Evolutionary conservation across 2,797 vertebrate species (phyloP).

Genomic region (Melanotaenia pygmaea): DNA sequence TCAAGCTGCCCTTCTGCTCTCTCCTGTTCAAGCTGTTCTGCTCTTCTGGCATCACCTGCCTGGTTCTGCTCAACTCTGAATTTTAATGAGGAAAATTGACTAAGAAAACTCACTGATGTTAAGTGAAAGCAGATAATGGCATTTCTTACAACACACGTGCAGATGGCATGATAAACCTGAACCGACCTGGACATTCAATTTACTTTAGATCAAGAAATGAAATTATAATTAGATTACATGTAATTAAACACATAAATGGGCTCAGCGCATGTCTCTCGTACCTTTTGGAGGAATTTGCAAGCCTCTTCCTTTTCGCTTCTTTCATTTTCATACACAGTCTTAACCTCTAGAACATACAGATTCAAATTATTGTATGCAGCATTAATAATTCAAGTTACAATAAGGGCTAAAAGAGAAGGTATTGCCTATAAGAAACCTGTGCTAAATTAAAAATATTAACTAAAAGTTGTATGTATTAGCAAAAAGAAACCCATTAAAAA

Average conservation of each 20-base stretch:
- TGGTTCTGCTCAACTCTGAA: constrained; percentile 4
- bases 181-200: not conserved
- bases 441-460: not conserved
- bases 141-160: constrained; percentile 11
- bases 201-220: constrained; percentile 8
- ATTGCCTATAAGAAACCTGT: not conserved
- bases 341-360: not conserved
- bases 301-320: constrained; percentile 9
- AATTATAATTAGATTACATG: constrained; percentile 3
- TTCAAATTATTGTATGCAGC: not conserved
- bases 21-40: constrained; percentile 2
- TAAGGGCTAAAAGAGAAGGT: not conserved
- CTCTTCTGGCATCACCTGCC: constrained; percentile 4
- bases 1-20: constrained; percentile 15
- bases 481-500: not conserved
- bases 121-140: constrained; percentile 23
- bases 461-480: not conserved
- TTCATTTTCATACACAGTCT: not conserved
- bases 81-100: constrained; percentile 21
- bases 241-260: not conserved
- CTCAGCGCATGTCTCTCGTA: not conserved
- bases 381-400: not conserved
- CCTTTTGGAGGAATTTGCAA: not conserved
- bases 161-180: constrained; percentile 10
- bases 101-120: constrained; percentile 13